These are phyloP conservation scores for Eugnorisma glareosa DNA, from an alignment of 2,888 invertebrate species.

Conservation along the genomic window DNA sequence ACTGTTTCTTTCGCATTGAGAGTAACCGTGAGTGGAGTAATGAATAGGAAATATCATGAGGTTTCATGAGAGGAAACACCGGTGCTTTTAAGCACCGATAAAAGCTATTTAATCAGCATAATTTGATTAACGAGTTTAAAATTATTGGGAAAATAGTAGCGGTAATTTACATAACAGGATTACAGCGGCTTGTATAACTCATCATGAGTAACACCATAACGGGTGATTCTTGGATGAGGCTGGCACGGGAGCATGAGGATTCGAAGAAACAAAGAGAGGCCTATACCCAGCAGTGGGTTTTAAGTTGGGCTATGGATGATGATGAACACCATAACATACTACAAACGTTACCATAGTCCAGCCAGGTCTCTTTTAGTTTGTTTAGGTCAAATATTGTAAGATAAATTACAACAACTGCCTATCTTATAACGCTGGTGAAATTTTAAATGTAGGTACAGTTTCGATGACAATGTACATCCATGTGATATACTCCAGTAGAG, in stretches of 20 bases:
- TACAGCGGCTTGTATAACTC: background rate
- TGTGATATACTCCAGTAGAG: too few species aligned
- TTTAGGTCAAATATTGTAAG: background rate
- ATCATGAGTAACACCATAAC: too few species aligned
- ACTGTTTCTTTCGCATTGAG: background rate
- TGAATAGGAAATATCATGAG: background rate
- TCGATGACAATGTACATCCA: too few species aligned
- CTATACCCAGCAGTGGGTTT: too few species aligned
- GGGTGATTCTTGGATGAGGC: background rate
- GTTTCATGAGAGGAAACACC: background rate
- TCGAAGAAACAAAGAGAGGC: too few species aligned
- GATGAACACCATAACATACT: background rate
- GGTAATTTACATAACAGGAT: background rate
- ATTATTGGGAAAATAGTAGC: background rate
- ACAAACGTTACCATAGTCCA: background rate
- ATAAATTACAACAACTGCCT: background rate
- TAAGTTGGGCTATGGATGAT: background rate
- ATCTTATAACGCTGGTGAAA: too few species aligned
- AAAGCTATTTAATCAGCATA: constrained; percentile 1
- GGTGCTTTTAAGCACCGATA: background rate
- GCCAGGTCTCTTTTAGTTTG: background rate
- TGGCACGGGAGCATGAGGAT: too few species aligned
- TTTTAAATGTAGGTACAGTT: too few species aligned
- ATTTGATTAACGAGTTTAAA: constrained; percentile 12
- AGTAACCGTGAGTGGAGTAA: background rate